Conservation (phyloP, 2,888 invertebrate species). For the Hipparchia sbordonii region DNA sequence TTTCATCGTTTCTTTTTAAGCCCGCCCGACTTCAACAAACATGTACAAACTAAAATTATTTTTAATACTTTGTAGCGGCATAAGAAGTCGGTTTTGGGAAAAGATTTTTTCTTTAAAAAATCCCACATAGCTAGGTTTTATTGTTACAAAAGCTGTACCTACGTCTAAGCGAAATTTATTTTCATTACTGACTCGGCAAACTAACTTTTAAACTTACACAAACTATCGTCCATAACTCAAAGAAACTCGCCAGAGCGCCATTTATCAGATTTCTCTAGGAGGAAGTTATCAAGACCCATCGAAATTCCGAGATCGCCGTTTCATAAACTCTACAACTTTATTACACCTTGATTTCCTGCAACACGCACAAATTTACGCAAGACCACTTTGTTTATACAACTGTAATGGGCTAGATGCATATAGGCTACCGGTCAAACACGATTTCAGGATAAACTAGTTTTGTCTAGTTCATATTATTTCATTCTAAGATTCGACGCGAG, state of each 20-base stretch:
- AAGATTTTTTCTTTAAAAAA: background rate
- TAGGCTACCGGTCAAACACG: no score
- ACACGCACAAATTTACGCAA: constrained; percentile 44
- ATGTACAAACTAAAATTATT: no score
- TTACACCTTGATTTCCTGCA: constrained; percentile 42
- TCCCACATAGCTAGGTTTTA: constrained; percentile 40
- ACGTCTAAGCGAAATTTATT: constrained; percentile 7
- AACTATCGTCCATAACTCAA: constrained; percentile 22
- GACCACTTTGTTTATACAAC: constrained; percentile 41
- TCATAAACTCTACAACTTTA: constrained; percentile 45
- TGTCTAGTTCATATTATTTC: no score
- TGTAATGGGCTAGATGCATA: background rate
- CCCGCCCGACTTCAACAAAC: no score
- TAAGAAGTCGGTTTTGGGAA: no score
- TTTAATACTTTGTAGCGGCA: no score
- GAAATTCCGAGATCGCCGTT: constrained; percentile 36
- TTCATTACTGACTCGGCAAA: background rate
- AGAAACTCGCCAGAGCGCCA: constrained; percentile 26
- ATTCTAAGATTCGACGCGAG: no score
- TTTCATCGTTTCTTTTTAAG: no score
- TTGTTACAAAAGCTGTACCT: background rate
- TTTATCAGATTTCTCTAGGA: constrained; percentile 29
- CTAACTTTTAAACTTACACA: constrained; percentile 14
- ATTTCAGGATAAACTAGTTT: no score
- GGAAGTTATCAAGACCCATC: constrained; percentile 35